These are phyloP conservation scores for Dyspetes luteomarginatus DNA, from an alignment of 2,888 invertebrate genomes.

Conservation along the genomic window DNA sequence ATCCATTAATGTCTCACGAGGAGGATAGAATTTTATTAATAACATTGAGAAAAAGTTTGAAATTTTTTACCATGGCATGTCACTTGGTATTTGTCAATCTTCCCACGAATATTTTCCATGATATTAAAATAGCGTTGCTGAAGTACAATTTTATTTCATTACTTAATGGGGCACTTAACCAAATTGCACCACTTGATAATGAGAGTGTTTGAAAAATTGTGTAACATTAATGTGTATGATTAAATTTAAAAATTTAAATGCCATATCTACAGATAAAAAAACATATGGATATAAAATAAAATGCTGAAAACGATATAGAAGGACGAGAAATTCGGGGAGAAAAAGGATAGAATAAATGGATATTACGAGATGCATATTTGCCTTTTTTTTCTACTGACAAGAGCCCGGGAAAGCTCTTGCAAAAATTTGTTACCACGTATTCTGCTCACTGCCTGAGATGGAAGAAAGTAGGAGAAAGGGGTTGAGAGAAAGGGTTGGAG, in stretches of 20 bases:
- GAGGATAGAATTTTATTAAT: no score
- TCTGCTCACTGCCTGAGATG: neutral
- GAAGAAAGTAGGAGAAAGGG: constrained; percentile 9
- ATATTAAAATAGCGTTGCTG: neutral
- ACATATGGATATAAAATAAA: neutral
- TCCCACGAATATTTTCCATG: neutral
- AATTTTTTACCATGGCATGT: constrained; percentile 1
- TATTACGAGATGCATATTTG: constrained; percentile 2
- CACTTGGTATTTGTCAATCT: neutral
- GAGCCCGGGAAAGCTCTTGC: neutral
- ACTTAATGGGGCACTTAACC: neutral
- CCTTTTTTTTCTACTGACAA: neutral
- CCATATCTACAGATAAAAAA: no score
- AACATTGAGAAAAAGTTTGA: neutral
- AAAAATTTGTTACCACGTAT: neutral
- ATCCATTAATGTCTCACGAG: no score
- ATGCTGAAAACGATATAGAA: neutral
- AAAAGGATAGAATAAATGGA: constrained; percentile 4
- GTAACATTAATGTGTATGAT: neutral
- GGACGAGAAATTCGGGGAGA: neutral
- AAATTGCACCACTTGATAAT: neutral
- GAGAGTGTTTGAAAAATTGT: neutral
- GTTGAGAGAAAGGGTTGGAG: neutral
- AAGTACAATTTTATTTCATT: neutral
- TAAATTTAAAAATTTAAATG: neutral